A percentile compares a stretch with the other conserved stretches of the same genome.
phyloP scores from a whole-genome alignment of 53 echinoderm and acorn worm species.

The Echinometra lucunter region DNA sequence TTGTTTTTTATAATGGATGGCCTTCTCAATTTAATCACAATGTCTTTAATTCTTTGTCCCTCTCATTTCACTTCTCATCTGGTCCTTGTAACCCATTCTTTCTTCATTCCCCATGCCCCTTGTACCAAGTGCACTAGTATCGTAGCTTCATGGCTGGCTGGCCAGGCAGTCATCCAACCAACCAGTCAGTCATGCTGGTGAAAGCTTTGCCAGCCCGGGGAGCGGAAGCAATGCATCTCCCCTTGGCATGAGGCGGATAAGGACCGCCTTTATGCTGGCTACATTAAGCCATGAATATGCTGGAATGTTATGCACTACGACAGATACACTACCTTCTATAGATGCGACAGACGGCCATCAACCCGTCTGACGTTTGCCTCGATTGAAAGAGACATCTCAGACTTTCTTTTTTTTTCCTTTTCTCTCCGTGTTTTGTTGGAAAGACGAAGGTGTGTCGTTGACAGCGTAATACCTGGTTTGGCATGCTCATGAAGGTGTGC shows the following conservation, averaged over 20 bases:
- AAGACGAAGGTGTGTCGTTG: slow-evolving; percentile 56
- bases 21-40: not conserved
- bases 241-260: slow-evolving; percentile 57
- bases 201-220: slow-evolving; percentile 37
- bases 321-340: slow-evolving; percentile 52
- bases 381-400: slow-evolving; percentile 53
- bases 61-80: not conserved
- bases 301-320: slow-evolving; percentile 54
- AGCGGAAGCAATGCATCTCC: slow-evolving; percentile 56
- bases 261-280: slow-evolving; percentile 57
- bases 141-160: not conserved
- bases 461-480: slow-evolving; percentile 48
- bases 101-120: not conserved
- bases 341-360: slow-evolving; percentile 47
- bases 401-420: not conserved
- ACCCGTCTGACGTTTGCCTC: slow-evolving; percentile 6
- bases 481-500: not conserved
- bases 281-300: slow-evolving; percentile 59
- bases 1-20: too few relatives aligned
- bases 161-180: not conserved
- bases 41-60: not conserved
- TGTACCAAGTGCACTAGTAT: not conserved
- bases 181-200: not conserved
- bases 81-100: not conserved
- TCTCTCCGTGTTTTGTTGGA: slow-evolving; percentile 26